phyloP scores from a whole-genome alignment of 2,888 invertebrate species.

The Andrena chrysosceles region DNA sequence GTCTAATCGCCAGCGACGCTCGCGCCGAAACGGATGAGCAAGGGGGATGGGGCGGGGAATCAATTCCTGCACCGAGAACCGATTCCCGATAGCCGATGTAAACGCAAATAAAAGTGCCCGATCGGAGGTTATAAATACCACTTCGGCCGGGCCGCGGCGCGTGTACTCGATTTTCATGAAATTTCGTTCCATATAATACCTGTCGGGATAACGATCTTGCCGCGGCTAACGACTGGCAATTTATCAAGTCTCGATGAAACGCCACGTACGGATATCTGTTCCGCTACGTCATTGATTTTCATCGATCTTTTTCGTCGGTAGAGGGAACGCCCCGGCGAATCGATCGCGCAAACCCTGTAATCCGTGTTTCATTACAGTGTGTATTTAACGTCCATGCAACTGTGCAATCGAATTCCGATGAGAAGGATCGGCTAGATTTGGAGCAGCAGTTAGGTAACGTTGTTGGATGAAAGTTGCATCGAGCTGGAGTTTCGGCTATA shows the following conservation, averaged over 20 bases:
- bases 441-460: not conserved
- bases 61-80: constrained; percentile 1
- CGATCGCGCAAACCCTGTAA: not conserved
- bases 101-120: constrained; percentile 35
- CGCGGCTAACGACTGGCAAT: constrained; percentile 55
- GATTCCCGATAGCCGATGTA: constrained; percentile 43
- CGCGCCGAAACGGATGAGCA: not conserved
- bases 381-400: constrained; percentile 18
- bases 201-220: constrained; percentile 55
- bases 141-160: constrained; percentile 16
- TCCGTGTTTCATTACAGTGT: not conserved
- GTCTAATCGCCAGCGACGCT: constrained; percentile 27
- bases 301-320: constrained; percentile 36
- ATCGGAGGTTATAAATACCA: constrained; percentile 51
- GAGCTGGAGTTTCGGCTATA: not conserved
- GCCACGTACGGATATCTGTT: constrained; percentile 35
- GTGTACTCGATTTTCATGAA: constrained; percentile 53
- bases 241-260: constrained; percentile 58
- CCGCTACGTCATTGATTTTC: constrained; percentile 27
- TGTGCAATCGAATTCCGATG: not conserved
- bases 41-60: not conserved
- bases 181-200: constrained; percentile 58
- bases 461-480: not conserved
- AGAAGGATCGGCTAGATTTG: not conserved
- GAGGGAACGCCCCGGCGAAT: not conserved